Conservation (phyloP, 2,888 invertebrate species). For the Melinaea menophilus region DNA sequence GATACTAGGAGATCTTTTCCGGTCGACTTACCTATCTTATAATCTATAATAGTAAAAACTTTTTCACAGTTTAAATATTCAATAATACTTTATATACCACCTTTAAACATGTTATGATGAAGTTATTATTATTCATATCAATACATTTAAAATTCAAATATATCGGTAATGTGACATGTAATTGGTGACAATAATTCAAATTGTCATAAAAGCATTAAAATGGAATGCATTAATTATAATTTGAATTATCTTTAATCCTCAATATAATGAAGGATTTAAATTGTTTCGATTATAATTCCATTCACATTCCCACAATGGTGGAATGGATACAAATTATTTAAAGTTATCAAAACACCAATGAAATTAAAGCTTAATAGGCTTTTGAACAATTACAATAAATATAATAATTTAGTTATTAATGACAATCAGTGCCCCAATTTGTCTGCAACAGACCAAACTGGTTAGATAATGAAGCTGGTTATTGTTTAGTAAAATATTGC, state of each 20-base stretch:
- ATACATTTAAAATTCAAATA: not conserved
- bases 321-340: not conserved
- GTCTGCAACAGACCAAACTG: constrained; percentile 22
- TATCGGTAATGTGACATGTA: not conserved
- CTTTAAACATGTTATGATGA: too few species aligned
- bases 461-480: constrained; percentile 18
- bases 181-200: not conserved
- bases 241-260: constrained; percentile 1
- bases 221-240: not conserved
- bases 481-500: constrained; percentile 19
- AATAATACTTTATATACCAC: too few species aligned
- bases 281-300: not conserved
- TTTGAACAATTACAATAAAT: constrained; percentile 12
- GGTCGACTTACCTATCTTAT: too few species aligned
- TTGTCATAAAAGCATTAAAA: not conserved
- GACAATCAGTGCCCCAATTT: constrained; percentile 18
- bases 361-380: constrained; percentile 9
- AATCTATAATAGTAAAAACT: too few species aligned
- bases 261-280: constrained; percentile 1
- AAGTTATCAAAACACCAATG: constrained; percentile 6
- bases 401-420: constrained; percentile 9
- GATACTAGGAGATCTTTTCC: too few species aligned
- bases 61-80: too few species aligned
- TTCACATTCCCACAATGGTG: too few species aligned
- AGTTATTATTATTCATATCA: too few species aligned